phyloP scores from a whole-genome alignment of 1,140 invertebrate genomes.

The Neodiprion fabricii region DNA sequence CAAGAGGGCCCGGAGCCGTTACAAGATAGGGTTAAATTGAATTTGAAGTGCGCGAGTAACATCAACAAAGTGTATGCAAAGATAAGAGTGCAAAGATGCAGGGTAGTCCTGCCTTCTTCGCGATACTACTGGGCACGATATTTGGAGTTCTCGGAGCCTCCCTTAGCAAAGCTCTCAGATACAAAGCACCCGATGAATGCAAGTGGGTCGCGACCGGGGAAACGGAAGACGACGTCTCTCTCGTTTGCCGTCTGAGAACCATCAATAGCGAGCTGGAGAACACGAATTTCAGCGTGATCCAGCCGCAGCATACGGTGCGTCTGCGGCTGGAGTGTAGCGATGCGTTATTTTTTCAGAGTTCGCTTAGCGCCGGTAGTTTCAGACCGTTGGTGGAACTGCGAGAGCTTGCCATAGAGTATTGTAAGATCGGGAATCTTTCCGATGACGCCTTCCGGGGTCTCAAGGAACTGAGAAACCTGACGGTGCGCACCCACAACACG shows the following conservation, averaged over 20 bases:
- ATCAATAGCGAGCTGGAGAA: constrained; percentile 90
- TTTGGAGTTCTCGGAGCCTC: constrained; percentile 74
- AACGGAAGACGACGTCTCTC: constrained; percentile 72
- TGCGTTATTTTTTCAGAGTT: constrained; percentile 85
- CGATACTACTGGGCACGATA: constrained; percentile 69
- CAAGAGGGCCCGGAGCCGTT: constrained; percentile 35
- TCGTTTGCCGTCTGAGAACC: constrained; percentile 80
- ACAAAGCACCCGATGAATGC: constrained; percentile 86
- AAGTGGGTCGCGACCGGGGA: constrained; percentile 76
- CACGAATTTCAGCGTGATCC: constrained; percentile 88
- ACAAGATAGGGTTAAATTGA: not conserved
- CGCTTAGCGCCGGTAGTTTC: constrained; percentile 84
- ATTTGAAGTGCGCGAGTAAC: not conserved
- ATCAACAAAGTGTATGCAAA: constrained; percentile 16
- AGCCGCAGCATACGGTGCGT: constrained; percentile 84
- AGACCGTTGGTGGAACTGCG: constrained; percentile 80
- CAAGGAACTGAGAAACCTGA: constrained; percentile 81
- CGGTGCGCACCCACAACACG: constrained; percentile 86
- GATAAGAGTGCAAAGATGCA: constrained; percentile 46
- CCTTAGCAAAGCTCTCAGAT: constrained; percentile 72
- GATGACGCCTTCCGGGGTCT: constrained; percentile 83
- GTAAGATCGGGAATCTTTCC: constrained; percentile 87
- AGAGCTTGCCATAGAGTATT: constrained; percentile 87
- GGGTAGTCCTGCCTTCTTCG: constrained; percentile 60
- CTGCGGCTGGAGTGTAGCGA: constrained; percentile 84